phyloP scores from a whole-genome alignment of 2,888 invertebrate genomes.

The Amiota mariae region DNA sequence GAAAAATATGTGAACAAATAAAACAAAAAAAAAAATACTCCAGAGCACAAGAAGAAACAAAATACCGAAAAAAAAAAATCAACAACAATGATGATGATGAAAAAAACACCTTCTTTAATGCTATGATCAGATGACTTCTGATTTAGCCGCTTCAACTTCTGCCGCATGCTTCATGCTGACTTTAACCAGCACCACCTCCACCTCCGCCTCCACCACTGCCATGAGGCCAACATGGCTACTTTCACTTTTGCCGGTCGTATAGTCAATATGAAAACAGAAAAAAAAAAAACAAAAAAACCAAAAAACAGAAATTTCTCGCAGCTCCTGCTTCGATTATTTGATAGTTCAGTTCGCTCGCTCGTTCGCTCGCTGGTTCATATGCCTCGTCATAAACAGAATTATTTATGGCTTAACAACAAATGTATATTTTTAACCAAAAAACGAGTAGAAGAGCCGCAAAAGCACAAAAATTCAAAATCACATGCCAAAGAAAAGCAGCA shows the following conservation, averaged over 20 bases:
- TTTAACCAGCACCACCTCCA: constrained; percentile 42
- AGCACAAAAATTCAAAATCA: constrained; percentile 1
- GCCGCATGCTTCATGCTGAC: constrained; percentile 58
- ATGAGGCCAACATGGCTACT: constrained; percentile 47
- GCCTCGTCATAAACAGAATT: constrained; percentile 57
- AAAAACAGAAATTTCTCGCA: background rate
- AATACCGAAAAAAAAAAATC: background rate
- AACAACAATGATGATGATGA: background rate
- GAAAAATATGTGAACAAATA: background rate
- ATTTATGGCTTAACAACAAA: constrained; percentile 61
- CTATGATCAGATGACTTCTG: constrained; percentile 23
- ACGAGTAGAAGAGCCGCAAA: background rate
- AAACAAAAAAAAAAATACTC: background rate
- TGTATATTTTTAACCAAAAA: constrained; percentile 52
- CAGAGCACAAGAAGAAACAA: constrained; percentile 1
- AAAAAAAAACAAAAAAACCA: background rate
- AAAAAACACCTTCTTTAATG: no score
- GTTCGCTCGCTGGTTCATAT: constrained; percentile 18
- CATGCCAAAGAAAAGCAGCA: constrained; percentile 48
- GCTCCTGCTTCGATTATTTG: background rate
- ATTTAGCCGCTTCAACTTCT: constrained; percentile 12
- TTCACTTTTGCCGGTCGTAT: constrained; percentile 66
- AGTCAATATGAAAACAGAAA: background rate
- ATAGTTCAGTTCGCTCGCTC: background rate
- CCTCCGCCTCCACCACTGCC: constrained; percentile 48